A percentile compares a stretch with the other conserved stretches of the same genome.
phyloP scores from a whole-genome alignment of 1,140 invertebrate genomes.

The Nasonia vitripennis region DNA sequence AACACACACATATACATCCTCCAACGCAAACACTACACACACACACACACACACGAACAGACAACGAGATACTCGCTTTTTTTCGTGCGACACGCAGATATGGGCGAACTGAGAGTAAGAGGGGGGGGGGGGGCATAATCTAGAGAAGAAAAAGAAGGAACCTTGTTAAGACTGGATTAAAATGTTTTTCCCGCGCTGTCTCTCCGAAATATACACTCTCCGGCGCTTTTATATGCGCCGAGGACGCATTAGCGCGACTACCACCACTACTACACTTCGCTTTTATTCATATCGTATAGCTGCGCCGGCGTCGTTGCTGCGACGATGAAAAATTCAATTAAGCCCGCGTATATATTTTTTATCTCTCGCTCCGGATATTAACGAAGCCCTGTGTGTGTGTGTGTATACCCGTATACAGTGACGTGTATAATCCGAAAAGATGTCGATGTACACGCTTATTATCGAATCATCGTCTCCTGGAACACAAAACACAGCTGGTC shows the following conservation, averaged over 20 bases:
- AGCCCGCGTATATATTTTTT: neutral
- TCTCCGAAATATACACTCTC: neutral
- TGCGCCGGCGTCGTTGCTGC: neutral
- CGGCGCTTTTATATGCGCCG: neutral
- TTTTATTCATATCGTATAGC: neutral
- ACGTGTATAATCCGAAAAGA: neutral
- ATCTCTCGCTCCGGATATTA: neutral
- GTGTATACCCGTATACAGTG: neutral
- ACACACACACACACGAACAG: too few species aligned
- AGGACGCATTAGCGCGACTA: neutral
- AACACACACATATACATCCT: neutral
- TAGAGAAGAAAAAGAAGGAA: neutral
- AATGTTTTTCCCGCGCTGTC: neutral
- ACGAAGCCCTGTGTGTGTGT: neutral
- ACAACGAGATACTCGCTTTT: neutral
- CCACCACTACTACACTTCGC: neutral
- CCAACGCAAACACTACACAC: too few species aligned
- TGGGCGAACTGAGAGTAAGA: neutral
- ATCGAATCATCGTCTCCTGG: neutral
- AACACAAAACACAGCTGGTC: too few species aligned
- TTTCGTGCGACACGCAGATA: neutral
- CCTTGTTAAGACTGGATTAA: constrained; percentile 16
- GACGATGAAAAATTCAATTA: neutral
- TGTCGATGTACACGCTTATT: neutral
- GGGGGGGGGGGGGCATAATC: neutral